Evolutionary conservation across 2,113 vertebrate genomes (phyloP), one percentile per base, ranked within the genome.

Genomic region (Triplophysa tibetana): DNA sequence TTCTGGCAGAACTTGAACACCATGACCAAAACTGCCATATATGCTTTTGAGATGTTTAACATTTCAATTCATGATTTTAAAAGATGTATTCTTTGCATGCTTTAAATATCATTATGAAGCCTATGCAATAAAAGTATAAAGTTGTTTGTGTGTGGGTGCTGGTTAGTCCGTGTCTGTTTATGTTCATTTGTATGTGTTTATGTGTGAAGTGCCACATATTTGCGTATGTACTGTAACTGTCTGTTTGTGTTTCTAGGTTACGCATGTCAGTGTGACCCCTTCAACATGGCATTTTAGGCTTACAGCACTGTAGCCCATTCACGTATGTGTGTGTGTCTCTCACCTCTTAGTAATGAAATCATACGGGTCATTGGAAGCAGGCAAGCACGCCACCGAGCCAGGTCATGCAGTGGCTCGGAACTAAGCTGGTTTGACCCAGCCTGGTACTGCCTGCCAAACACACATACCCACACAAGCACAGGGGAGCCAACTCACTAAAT

Each of bases 391-490:
- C 61, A 67, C 70, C 83, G 79, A 56, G 62, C 88, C 90, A 92
- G 92, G 91, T 93, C 90, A 89, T 54, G 86, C 91, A 90, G 77
- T 88, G 84, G 89, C 90, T 91, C 85, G 87, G 91, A 92, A 92
- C 88, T 93, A 93, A 93, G 91, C 90, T 89, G 87, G 89, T 92
- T 87, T 92, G 92, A 93, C 91, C 91, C 85, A 65, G 86, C 80
- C 90, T 89, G 90, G 91, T 88, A 85, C 88, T 79, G 86, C 82
- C 64, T 84, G 89, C 90, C 88, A 89, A 82, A 84, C 76, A 52
- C 85, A 82, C 80, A 78, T 45, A 45, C 11, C 43, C 38, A 77
- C 64, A 78, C 82, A 52, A 68, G 54, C 63, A 70, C 81, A 79
- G 50, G n/a, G 43, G 26, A 77, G 45, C 41, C 23, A 60, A n/a